Percentiles rank a stretch among this genome's conserved stretches.
These are phyloP conservation scores for Drosophila mojavensis DNA, from an alignment of 1,140 invertebrate genomes.

Conservation along the genomic window DNA sequence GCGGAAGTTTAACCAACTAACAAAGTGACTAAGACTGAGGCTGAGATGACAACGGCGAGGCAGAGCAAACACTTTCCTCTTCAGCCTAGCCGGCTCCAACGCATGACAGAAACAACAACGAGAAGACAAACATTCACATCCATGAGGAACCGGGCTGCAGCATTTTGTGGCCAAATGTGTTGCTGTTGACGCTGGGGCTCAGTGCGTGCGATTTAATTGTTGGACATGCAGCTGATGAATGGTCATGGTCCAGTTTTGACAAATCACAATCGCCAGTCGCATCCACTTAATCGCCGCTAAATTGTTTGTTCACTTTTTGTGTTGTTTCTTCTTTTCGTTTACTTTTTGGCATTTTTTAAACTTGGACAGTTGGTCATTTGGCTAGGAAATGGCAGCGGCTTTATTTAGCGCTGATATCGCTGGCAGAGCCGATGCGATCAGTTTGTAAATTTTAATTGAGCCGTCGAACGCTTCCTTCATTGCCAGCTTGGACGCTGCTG, in stretches of 20 bases:
- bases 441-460: conserved; percentile 68
- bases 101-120: conserved; percentile 19
- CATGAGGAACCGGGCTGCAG: conserved; percentile 45
- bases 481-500: conserved; percentile 26
- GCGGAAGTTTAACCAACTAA: conserved; percentile 76
- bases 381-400: conserved; percentile 55
- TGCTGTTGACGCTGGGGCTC: conserved; percentile 33
- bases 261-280: conserved; percentile 28
- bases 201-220: conserved; percentile 45
- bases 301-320: conserved; percentile 34
- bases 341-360: conserved; percentile 33
- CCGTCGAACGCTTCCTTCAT: conserved; percentile 67
- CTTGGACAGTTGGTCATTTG: conserved; percentile 76
- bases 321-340: conserved; percentile 14
- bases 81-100: background rate
- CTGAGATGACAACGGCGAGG: conserved; percentile 26
- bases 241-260: conserved; percentile 61
- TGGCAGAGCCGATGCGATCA: conserved; percentile 50
- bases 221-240: conserved; percentile 41
- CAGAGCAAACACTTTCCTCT: conserved; percentile 26
- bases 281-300: conserved; percentile 53
- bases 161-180: conserved; percentile 71
- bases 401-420: conserved; percentile 20
- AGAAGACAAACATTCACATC: conserved; percentile 17
- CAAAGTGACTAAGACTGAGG: conserved; percentile 57